Evolutionary conservation across 2,888 invertebrate genomes (phyloP).

Genomic region (Plagodis dolabraria): DNA sequence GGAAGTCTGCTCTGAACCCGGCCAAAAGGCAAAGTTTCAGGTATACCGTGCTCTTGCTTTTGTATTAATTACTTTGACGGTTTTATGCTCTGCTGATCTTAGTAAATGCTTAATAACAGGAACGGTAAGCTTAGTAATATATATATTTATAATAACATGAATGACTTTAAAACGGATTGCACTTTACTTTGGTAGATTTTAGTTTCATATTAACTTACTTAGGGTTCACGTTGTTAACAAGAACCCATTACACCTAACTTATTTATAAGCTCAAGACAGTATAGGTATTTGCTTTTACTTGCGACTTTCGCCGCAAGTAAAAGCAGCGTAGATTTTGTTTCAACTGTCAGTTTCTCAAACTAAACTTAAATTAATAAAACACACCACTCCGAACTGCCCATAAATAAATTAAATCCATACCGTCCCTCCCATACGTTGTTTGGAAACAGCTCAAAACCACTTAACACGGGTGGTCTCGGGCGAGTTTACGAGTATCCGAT

Average conservation of each 20-base stretch:
- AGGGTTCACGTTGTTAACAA: too few species aligned
- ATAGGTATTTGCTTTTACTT: too few species aligned
- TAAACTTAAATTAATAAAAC: background rate
- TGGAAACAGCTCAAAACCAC: slow-evolving; percentile 29
- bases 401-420: slow-evolving; percentile 3
- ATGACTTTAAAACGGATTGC: too few species aligned
- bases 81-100: slow-evolving; percentile 16
- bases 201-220: too few species aligned
- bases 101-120: background rate
- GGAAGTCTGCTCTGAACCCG: slow-evolving; percentile 19
- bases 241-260: too few species aligned
- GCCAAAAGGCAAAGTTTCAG: slow-evolving; percentile 25
- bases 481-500: slow-evolving; percentile 17
- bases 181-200: too few species aligned
- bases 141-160: too few species aligned
- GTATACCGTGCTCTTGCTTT: slow-evolving; percentile 19
- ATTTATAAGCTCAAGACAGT: too few species aligned
- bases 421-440: slow-evolving; percentile 10
- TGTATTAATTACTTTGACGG: slow-evolving; percentile 34
- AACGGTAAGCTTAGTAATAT: too few species aligned
- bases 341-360: background rate
- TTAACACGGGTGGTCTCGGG: slow-evolving; percentile 24
- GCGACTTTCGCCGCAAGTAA: too few species aligned
- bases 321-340: background rate
- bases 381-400: background rate